Evolutionary conservation across 2,113 vertebrate genomes (phyloP), one percentile per base, ranked within the genome.

Genomic region (Pomatorhinus ruficollis): DNA sequence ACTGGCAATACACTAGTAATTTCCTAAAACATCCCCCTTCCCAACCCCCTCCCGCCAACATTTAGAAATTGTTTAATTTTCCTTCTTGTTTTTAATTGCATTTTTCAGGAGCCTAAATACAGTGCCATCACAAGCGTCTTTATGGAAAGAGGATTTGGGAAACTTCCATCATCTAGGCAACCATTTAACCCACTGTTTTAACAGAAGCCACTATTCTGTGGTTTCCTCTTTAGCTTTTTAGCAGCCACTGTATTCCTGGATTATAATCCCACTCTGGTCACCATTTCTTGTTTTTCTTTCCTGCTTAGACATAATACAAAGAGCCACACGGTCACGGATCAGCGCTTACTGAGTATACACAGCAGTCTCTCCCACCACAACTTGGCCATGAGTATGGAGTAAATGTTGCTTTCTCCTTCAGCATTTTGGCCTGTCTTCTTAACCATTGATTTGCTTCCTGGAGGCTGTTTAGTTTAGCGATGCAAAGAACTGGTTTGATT

Each of bases 231-330:
- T 9, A 74, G 13, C 4, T 83, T 92, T 95, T 90, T 76, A 77
- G 71, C 54, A 84, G 80, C 45, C 64, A 79, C 49, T 65, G 40
- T 88, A 75, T 92, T 95, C 79, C 88, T 93, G 90, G 92, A 93
- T 96, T 94, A 93, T 92, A 95, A 93, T 85, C 89, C 70, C 65
- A 72, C 59, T 64, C 78, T 60, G 85, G 49, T 89, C 83, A 90
- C 83, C 68, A 78, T 71, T 81, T 95, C 74, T 92, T 95, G 66
- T 83, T 96, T 90, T 95, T 90, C 83, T 94, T 96, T 95, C 80
- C 25, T 71, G 74, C 72, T 57, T 44, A 90, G 88, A 83, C 82
- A 68, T 68, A 94, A 93, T 65, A 88, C 0, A 1, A 93, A 75
- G 56, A 90, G 45, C 69, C 69, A 79, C 68, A 78, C 0, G 0